Conservation (phyloP, 2,888 invertebrate genomes). For the Mesoligia furuncula region DNA sequence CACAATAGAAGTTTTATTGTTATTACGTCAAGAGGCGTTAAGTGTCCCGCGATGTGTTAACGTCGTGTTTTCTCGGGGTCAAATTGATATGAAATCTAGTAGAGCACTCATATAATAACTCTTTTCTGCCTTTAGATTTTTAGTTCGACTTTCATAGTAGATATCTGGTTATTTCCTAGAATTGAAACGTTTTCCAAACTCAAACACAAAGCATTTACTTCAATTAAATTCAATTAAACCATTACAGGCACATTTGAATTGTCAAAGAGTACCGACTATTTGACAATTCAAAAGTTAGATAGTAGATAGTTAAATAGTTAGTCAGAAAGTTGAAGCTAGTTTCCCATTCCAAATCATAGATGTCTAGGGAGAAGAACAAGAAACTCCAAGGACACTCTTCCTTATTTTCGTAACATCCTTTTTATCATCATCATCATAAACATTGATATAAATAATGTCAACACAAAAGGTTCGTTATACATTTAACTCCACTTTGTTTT, state of each 20-base stretch:
- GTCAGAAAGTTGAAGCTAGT: neutral
- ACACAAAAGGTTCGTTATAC: constrained; percentile 18
- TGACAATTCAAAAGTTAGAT: too few species aligned
- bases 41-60: too few species aligned
- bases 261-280: too few species aligned
- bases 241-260: too few species aligned
- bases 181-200: neutral
- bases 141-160: neutral
- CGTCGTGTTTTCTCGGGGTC: neutral
- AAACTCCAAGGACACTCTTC: neutral
- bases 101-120: neutral
- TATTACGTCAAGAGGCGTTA: too few species aligned
- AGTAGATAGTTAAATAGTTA: too few species aligned
- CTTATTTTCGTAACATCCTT: neutral
- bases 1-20: too few species aligned
- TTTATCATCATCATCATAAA: neutral
- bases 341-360: neutral
- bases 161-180: neutral
- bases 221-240: neutral
- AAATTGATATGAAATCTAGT: neutral
- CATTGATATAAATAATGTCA: neutral
- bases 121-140: neutral
- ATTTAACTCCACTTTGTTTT: constrained; percentile 46
- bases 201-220: neutral
- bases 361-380: neutral